Evolutionary conservation across 2,797 vertebrate species (phyloP).

Genomic region (Poecilia velifera): DNA sequence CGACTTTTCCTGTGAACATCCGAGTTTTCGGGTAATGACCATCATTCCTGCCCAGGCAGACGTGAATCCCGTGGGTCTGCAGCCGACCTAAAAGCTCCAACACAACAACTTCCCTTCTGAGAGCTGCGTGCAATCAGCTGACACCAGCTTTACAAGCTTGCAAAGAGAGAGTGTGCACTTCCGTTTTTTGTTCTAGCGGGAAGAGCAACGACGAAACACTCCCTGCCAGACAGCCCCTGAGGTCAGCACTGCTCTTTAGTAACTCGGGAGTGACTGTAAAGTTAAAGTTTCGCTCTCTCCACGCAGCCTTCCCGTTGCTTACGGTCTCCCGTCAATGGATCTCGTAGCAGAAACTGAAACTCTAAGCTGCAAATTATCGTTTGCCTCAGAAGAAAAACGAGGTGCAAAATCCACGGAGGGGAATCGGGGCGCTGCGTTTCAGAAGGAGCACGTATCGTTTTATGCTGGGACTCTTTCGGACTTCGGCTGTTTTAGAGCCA

Average conservation of each 20-base stretch:
- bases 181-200: conserved; percentile 75
- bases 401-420: neutral
- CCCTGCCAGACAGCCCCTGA: conserved; percentile 41
- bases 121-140: conserved; percentile 63
- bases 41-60: conserved; percentile 37
- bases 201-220: conserved; percentile 57
- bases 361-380: neutral
- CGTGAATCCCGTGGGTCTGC: conserved; percentile 11
- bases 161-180: conserved; percentile 65
- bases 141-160: conserved; percentile 64
- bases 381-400: neutral
- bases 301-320: neutral
- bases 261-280: conserved; percentile 31
- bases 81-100: conserved; percentile 31
- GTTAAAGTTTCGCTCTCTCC: conserved; percentile 25
- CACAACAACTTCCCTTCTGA: conserved; percentile 66
- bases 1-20: conserved; percentile 27
- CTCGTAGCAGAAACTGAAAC: neutral
- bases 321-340: neutral
- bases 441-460: conserved; percentile 11
- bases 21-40: conserved; percentile 16
- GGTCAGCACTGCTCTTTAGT: conserved; percentile 33
- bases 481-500: conserved; percentile 15
- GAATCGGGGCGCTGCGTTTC: neutral
- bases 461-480: neutral